A percentile compares a stretch with the other conserved stretches of the same genome.
phyloP scores from a whole-genome alignment of 1,140 invertebrate genomes.

The Bombus breviceps region DNA sequence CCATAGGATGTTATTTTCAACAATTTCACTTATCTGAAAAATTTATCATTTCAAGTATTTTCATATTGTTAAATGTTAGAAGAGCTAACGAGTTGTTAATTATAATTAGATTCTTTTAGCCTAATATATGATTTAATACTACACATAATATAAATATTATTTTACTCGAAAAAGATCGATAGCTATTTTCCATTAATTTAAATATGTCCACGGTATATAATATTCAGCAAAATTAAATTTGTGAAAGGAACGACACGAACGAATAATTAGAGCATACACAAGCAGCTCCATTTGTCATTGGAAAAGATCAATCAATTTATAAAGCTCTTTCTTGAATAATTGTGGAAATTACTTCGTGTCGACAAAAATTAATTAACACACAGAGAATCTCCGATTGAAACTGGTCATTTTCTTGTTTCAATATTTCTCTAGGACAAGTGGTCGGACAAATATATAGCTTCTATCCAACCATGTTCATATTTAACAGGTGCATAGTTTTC shows the following conservation, averaged over 20 bases:
- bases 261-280: background rate
- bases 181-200: background rate
- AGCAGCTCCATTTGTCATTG: background rate
- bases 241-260: background rate
- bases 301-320: conserved; percentile 8
- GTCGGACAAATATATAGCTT: background rate
- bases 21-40: background rate
- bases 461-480: background rate
- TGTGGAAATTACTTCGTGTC: background rate
- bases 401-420: conserved; percentile 4
- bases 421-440: conserved; percentile 7
- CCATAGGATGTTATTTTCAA: background rate
- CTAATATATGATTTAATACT: too few relatives aligned
- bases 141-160: background rate
- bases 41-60: too few relatives aligned
- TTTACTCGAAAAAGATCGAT: background rate
- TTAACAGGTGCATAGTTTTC: background rate
- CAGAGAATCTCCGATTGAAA: background rate
- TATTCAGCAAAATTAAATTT: background rate
- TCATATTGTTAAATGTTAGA: background rate
- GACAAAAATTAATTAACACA: conserved; percentile 8
- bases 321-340: conserved; percentile 2
- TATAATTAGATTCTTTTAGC: too few relatives aligned
- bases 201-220: background rate
- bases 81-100: background rate